These are phyloP conservation scores for Scatophagus argus DNA, from an alignment of 2,113 vertebrate genomes.

Conservation along the genomic window DNA sequence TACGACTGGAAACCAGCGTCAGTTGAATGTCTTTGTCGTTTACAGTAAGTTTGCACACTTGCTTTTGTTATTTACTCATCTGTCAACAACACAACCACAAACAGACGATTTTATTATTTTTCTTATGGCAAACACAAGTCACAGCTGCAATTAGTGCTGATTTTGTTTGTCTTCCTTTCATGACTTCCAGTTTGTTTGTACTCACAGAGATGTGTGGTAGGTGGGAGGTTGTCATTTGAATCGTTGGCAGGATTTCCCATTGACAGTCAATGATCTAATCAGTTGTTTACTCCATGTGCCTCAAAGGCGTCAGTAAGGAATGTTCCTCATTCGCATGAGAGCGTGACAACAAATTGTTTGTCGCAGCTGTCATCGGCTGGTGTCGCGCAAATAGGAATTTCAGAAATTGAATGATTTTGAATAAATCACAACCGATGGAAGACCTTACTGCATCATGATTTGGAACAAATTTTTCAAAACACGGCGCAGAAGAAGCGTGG, in stretches of 20 bases:
- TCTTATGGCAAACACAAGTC: constrained; percentile 20
- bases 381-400: neutral
- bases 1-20: constrained; percentile 50
- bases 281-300: constrained; percentile 72
- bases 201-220: constrained; percentile 55
- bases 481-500: neutral
- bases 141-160: constrained; percentile 62
- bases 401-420: neutral
- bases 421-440: neutral
- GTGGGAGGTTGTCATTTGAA: constrained; percentile 66
- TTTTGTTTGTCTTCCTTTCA: constrained; percentile 79
- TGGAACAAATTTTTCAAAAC: neutral
- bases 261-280: constrained; percentile 77
- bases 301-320: constrained; percentile 63
- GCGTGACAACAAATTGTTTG: constrained; percentile 28
- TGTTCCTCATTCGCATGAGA: constrained; percentile 49
- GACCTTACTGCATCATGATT: neutral
- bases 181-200: constrained; percentile 51
- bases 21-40: constrained; percentile 35
- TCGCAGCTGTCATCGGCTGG: constrained; percentile 6
- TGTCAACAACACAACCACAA: constrained; percentile 15
- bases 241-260: constrained; percentile 72
- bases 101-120: constrained; percentile 17
- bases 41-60: constrained; percentile 39
- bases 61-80: constrained; percentile 48